Evolutionary conservation across 2,113 vertebrate genomes (phyloP), one percentile per base, ranked within the genome.

Genomic region (Eptesicus fuscus): DNA sequence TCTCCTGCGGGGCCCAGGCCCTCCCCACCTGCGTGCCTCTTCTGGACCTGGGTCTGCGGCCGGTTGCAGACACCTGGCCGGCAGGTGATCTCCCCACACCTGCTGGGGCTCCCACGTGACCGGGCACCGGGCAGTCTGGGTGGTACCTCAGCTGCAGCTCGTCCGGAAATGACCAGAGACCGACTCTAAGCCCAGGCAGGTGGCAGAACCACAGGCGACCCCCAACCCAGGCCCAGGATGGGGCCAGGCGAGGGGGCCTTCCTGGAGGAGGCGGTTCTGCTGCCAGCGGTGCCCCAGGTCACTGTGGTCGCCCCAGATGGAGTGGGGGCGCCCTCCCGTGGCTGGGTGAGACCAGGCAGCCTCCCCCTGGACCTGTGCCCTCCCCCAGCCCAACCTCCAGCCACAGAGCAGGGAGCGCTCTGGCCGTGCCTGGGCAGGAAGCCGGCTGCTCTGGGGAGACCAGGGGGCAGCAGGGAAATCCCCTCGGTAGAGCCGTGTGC

Each of bases 291-390:
- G 2, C 17, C 18, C 67, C 44, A 11, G 18, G 22, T 18, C 7
- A 47, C 71, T 2, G 1, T 25, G 11, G 12, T 7, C 0, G 4
- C n/a, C 20, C 61, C 25, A 4, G 17, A 37, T 28, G 23, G 40
- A 25, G 32, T 7, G 44, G 9, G 47, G 49, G 10, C 9, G 20
- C 51, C 47, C 35, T 22, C 13, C 23, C 2, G 4, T 32, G n/a
- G 4, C 40, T 30, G 28, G 51, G 5, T 42, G 16, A 49, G 12
- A 25, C 37, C 22, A 25, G 3, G n/a, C 4, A 7, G 51, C 13
- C 22, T 35, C 79, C 37, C 47, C 35, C 10, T 49, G 1, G 8
- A 13, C 9, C 51, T 49, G 40, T 3, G 76, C 9, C 17, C 25
- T 14, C 32, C 4, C 23, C 20, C 51, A 11, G 25, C 59, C 56